These are phyloP conservation scores for Lamprologus sp. DNA, from an alignment of 2,113 vertebrate genomes.

Conservation along the genomic window DNA sequence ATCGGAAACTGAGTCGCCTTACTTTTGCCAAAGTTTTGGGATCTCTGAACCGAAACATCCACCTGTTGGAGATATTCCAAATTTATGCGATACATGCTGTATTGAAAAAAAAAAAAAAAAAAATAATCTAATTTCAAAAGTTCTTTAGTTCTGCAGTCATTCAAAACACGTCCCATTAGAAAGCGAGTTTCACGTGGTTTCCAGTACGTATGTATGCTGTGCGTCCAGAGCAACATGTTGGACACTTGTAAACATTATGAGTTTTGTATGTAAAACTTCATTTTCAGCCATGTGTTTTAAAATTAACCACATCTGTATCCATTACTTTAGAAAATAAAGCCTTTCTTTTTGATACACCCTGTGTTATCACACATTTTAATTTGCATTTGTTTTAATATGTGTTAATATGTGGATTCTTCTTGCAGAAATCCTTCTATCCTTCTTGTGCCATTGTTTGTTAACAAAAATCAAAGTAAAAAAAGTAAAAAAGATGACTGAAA, in stretches of 20 bases:
- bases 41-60: neutral
- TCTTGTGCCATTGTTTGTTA: neutral
- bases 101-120: rapidly evolving
- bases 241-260: neutral
- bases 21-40: neutral
- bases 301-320: neutral
- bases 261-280: neutral
- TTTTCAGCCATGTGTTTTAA: neutral
- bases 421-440: neutral
- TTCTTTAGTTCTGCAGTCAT: neutral
- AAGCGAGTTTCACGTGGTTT: neutral
- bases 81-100: neutral
- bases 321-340: neutral
- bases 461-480: neutral
- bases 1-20: no score
- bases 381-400: neutral
- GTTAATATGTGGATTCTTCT: neutral
- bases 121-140: neutral
- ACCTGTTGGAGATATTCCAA: neutral
- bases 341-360: neutral
- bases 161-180: neutral
- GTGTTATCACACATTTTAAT: neutral
- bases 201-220: neutral
- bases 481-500: neutral
- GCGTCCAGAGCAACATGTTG: neutral